Percentiles rank a stretch among this genome's conserved stretches.
Evolutionary conservation across 2,113 vertebrate genomes (phyloP).

Genomic region (Sminthopsis crassicaudata): DNA sequence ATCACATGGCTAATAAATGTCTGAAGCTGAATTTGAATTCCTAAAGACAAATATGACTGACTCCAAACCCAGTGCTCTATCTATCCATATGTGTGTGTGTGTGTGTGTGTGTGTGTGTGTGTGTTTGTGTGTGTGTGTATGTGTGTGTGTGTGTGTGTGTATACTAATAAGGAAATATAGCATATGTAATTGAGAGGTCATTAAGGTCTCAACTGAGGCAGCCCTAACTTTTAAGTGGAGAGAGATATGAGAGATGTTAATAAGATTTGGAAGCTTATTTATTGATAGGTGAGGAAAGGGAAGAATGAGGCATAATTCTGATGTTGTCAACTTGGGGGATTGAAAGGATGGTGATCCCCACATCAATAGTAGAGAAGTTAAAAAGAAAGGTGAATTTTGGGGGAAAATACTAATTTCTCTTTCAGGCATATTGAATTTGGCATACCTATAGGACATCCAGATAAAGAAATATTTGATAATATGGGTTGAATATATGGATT

Average conservation of each 20-base stretch:
- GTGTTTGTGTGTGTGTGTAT: no score
- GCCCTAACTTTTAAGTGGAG: not conserved
- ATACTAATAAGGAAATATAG: not conserved
- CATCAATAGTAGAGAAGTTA: not conserved
- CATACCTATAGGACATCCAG: not conserved
- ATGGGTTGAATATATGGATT: not conserved
- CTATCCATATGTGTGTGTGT: no score
- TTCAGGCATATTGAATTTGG: not conserved
- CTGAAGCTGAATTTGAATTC: not conserved
- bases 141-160: no score
- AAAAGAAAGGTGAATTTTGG: not conserved
- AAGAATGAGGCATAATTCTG: not conserved
- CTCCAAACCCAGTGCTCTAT: not conserved
- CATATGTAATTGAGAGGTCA: not conserved
- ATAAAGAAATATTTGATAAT: not conserved
- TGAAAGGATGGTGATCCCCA: not conserved
- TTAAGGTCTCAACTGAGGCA: not conserved
- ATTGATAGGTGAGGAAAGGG: not conserved
- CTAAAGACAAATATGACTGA: not conserved
- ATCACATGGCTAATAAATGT: not conserved
- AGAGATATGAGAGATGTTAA: not conserved
- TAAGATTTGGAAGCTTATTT: not conserved
- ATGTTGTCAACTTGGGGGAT: not conserved
- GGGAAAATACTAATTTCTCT: not conserved
- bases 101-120: no score